Evolutionary conservation across 2,888 invertebrate genomes (phyloP), one percentile per base, ranked within the genome.

Genomic region (Oithona nana): DNA sequence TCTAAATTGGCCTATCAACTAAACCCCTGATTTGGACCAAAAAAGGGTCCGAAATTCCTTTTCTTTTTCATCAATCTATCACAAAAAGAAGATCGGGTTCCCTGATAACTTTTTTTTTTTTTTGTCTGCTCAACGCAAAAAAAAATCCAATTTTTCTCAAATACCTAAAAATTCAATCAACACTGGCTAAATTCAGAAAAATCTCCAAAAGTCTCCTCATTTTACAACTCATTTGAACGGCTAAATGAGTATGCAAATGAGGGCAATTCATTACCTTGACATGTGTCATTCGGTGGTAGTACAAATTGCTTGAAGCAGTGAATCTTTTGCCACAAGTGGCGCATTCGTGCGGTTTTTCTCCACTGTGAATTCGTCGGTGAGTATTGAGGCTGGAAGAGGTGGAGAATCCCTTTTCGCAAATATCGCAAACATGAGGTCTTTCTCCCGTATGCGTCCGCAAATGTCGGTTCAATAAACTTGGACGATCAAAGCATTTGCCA

Each of bases 201-300:
- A n/a, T n/a, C n/a, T n/a, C n/a, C n/a, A n/a, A n/a, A n/a, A n/a
- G n/a, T n/a, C n/a, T n/a, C n/a, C n/a, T n/a, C n/a, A n/a, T n/a
- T n/a, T n/a, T n/a, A n/a, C n/a, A n/a, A n/a, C n/a, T n/a, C n/a
- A n/a, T n/a, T n/a, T n/a, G n/a, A n/a, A n/a, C n/a, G n/a, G n/a
- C n/a, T n/a, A n/a, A n/a, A n/a, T n/a, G n/a, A n/a, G n/a, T n/a
- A n/a, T 54, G 16, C 13, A 54, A 54, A 54, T 26, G 54, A 54
- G 16, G 26, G 20, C 26, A 16, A 16, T 16, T 54, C 54, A 49
- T 73, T 78, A 92, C 93, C 85, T 93, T 94, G 74, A 90, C 89
- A 74, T 94, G 94, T 67, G 93, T 94, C 93, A 94, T 93, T 69
- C 92, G 81, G 79, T 95, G 94, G 75, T 94, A 95, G 76, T 94